These are phyloP conservation scores for Heterohyrax brucei DNA, from an alignment of 2,797 vertebrate genomes.

Conservation along the genomic window DNA sequence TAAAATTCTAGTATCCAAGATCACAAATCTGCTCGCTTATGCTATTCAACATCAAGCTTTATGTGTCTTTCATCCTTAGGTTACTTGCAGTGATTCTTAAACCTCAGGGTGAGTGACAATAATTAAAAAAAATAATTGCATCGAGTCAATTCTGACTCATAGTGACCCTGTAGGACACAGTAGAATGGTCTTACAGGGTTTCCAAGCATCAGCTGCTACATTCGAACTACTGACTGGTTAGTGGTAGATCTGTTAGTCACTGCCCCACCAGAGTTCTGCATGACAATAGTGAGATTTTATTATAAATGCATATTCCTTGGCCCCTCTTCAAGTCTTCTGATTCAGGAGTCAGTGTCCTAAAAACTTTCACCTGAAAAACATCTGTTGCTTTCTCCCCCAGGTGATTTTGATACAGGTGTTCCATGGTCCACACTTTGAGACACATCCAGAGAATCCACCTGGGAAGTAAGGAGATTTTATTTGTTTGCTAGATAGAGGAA, in stretches of 20 bases:
- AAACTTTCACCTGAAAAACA: slow-evolving; percentile 54
- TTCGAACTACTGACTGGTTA: neutral
- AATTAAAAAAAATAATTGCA: neutral
- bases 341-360: neutral
- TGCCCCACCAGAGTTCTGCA: neutral
- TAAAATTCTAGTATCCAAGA: slow-evolving; percentile 86
- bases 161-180: too few species aligned
- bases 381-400: neutral
- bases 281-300: neutral
- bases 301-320: slow-evolving; percentile 24
- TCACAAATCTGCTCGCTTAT: slow-evolving; percentile 87
- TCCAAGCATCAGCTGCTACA: too few species aligned
- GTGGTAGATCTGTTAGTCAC: neutral
- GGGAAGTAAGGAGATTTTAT: slow-evolving; percentile 86
- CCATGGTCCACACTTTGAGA: neutral
- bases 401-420: neutral
- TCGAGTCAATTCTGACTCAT: too few species aligned
- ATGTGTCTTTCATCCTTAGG: slow-evolving; percentile 84
- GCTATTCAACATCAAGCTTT: slow-evolving; percentile 88
- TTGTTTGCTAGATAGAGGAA: slow-evolving; percentile 81
- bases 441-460: slow-evolving; percentile 81
- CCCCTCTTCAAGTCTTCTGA: neutral
- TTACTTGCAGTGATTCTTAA: slow-evolving; percentile 25
- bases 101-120: neutral
- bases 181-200: too few species aligned